Evolutionary conservation across 2,888 invertebrate genomes (phyloP).

Genomic region (Pinctada fucata): DNA sequence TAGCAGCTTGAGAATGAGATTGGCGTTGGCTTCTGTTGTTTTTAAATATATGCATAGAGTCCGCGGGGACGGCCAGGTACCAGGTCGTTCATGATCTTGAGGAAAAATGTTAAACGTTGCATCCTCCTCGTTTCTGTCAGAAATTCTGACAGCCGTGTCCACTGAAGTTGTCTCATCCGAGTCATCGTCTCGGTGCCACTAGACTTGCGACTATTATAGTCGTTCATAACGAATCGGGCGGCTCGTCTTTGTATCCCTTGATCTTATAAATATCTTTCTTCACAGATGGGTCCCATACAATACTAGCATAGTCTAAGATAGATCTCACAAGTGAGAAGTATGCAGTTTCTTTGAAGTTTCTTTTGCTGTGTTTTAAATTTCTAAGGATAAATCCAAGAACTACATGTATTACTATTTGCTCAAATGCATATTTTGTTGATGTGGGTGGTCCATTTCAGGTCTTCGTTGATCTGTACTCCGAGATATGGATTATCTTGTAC

Average conservation of each 20-base stretch:
- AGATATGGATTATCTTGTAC: conserved; percentile 4
- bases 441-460: conserved; percentile 14
- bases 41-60: not conserved
- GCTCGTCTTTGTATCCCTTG: conserved; percentile 10
- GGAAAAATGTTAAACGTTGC: conserved; percentile 2
- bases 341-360: conserved; percentile 3
- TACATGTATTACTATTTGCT: not conserved
- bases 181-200: conserved; percentile 7
- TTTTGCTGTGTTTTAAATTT: not conserved
- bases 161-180: conserved; percentile 8
- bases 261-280: conserved; percentile 10
- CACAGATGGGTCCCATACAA: conserved; percentile 14
- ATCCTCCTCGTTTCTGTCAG: no score
- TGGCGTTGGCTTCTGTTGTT: not conserved
- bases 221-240: conserved; percentile 4
- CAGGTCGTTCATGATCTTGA: conserved; percentile 3
- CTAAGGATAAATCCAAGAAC: conserved; percentile 6
- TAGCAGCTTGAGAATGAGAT: no score
- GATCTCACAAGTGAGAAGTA: conserved; percentile 15
- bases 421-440: not conserved
- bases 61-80: not conserved
- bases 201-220: not conserved
- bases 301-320: conserved; percentile 7
- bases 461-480: conserved; percentile 6
- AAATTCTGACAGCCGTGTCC: conserved; percentile 3